Base-by-base conservation (phyloP, 2,888 invertebrate genomes). In the Campoletis raptor region DNA sequence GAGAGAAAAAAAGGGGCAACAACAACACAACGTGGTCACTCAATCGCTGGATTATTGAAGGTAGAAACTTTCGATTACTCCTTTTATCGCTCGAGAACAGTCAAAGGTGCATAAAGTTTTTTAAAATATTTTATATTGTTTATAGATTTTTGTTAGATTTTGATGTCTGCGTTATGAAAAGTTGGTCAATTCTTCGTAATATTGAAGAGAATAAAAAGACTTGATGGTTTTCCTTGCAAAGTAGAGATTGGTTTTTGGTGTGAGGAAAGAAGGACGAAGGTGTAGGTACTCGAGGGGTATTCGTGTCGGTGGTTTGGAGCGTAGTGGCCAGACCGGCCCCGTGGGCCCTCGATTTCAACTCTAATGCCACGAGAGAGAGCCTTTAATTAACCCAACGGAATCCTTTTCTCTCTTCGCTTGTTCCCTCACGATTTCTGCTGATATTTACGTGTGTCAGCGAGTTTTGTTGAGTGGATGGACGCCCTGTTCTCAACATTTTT, bases 21-120 rank as follows among this genome's bases (percentile, higher is more conserved):
- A 61, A 86, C 77, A 69, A 52, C 72, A 61, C 30, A 61, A 61
- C 61, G 77, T 64, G 78, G 69, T 79, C 67, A 78, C 80, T 81
- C 72, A 80, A 77, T 84, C 57, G 67, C 78, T 80, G 79, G 81
- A 72, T 67, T 73, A 87, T 69, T 72, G 73, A 52, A 80, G 80
- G 36, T 74, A 70, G 37, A 79, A 48, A 67, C 12, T 48, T 77
- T 52, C 61, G 74, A 77, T 86, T 57, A 83, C 89, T 90, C 91
- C 90, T 91, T 92, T 92, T 92, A 92, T 93, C 92, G 92, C 90
- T 92, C 90, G 89, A 89, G 89, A 88, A 89, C 92, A 90, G 91
- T 88, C 89, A 86, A 85, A 80, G 73, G 83, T 77, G 70, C 61
- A 30, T 6, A 1, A 61, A 24, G 15, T n/a, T 15, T 61, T 61